Evolutionary conservation across 2,888 invertebrate genomes (phyloP).

Genomic region (Euspilapteryx auroguttella): DNA sequence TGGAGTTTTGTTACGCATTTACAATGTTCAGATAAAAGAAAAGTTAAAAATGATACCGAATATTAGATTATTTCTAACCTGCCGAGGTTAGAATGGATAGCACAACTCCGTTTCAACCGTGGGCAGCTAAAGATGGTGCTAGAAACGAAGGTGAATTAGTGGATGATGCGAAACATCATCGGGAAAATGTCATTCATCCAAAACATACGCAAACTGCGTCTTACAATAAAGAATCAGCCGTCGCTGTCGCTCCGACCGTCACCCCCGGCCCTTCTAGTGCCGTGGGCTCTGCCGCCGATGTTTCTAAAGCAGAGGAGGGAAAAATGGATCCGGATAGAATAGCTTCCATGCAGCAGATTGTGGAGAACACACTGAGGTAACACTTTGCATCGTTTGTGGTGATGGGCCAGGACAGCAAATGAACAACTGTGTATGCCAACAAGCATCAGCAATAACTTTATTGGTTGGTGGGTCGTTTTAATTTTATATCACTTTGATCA

Average conservation of each 20-base stretch:
- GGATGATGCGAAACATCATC: conserved; percentile 61
- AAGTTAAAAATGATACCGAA: conserved; percentile 42
- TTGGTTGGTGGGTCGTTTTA: no score
- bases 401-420: no score
- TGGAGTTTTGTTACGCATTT: conserved; percentile 60
- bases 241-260: conserved; percentile 31
- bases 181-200: conserved; percentile 61
- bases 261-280: conserved; percentile 40
- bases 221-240: conserved; percentile 55
- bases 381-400: conserved; percentile 6
- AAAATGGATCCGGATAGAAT: conserved; percentile 51
- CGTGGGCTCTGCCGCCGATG: conserved; percentile 22
- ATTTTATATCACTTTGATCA: no score
- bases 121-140: conserved; percentile 46
- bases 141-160: conserved; percentile 50
- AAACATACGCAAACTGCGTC: conserved; percentile 62
- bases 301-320: conserved; percentile 25
- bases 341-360: conserved; percentile 63
- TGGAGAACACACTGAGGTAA: conserved; percentile 68
- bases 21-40: conserved; percentile 31
- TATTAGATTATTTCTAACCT: conserved; percentile 24
- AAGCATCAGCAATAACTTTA: no score
- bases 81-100: conserved; percentile 50
- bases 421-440: no score
- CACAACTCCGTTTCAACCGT: conserved; percentile 55